phyloP scores from a whole-genome alignment of 2,797 vertebrate genomes.

The Phrynocephalus guinanensis region DNA sequence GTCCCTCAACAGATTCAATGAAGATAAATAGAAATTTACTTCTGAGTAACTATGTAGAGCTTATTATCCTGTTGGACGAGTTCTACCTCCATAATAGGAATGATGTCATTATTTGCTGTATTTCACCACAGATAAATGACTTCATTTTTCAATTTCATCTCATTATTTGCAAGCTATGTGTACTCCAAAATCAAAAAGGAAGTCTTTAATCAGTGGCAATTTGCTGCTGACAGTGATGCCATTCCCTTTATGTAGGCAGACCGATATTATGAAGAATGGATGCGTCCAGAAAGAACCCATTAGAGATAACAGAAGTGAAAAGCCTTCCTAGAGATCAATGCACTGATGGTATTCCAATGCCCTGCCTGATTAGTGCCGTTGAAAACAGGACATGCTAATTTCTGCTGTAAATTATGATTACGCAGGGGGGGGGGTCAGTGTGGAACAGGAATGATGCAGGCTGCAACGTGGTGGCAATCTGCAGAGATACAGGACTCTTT shows the following conservation, averaged over 20 bases:
- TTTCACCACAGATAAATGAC: neutral
- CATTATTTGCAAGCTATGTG: neutral
- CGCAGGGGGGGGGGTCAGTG: neutral
- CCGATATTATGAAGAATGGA: neutral
- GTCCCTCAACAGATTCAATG: neutral
- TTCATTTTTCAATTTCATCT: neutral
- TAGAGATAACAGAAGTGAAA: neutral
- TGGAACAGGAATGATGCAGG: slow-evolving; percentile 29
- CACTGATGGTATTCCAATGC: neutral
- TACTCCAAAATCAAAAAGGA: too few relatives aligned
- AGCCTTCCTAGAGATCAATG: neutral
- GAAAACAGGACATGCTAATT: slow-evolving; percentile 13
- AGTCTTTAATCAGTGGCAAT: too few relatives aligned
- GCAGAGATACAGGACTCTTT: slow-evolving; percentile 35
- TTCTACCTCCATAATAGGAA: too few relatives aligned
- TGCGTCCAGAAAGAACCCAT: neutral
- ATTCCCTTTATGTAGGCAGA: neutral
- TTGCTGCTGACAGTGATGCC: too few relatives aligned
- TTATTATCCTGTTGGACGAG: too few relatives aligned
- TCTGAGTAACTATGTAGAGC: neutral
- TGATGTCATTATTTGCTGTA: too few relatives aligned
- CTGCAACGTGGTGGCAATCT: neutral
- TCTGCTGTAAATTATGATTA: slow-evolving; percentile 1
- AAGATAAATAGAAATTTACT: neutral
- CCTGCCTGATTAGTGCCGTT: slow-evolving; percentile 15